Evolutionary conservation across 2,797 vertebrate genomes (phyloP).

Genomic region (Eremophila alpestris): DNA sequence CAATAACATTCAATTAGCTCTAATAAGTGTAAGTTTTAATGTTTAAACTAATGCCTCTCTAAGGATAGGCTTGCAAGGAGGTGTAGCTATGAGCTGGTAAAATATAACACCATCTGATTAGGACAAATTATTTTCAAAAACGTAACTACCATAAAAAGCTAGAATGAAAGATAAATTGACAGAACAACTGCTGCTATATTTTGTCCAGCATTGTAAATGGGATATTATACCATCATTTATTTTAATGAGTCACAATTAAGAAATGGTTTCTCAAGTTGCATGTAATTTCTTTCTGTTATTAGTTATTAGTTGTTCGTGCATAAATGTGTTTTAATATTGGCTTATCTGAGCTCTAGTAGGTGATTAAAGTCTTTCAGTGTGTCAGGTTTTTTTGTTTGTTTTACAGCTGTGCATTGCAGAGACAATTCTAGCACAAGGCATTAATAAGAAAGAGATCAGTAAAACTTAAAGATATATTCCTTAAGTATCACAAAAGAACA

Average conservation of each 20-base stretch:
- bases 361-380: slow-evolving; percentile 48
- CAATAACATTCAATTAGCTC: slow-evolving; percentile 42
- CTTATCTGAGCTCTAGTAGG: slow-evolving; percentile 53
- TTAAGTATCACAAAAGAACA: not conserved
- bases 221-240: slow-evolving; percentile 76
- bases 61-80: slow-evolving; percentile 33
- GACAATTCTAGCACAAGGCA: not conserved
- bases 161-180: slow-evolving; percentile 70
- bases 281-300: slow-evolving; percentile 79
- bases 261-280: slow-evolving; percentile 71
- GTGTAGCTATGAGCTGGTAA: slow-evolving; percentile 26
- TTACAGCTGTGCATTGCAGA: not conserved
- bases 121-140: slow-evolving; percentile 65
- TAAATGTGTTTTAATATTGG: slow-evolving; percentile 73
- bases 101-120: slow-evolving; percentile 42
- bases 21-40: slow-evolving; percentile 27
- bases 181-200: slow-evolving; percentile 73
- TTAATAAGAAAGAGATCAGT: not conserved
- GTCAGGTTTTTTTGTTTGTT: slow-evolving; percentile 15
- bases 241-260: slow-evolving; percentile 79
- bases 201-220: slow-evolving; percentile 77
- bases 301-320: slow-evolving; percentile 74
- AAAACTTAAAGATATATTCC: not conserved
- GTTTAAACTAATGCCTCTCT: slow-evolving; percentile 17
- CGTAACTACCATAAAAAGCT: slow-evolving; percentile 50